These are phyloP conservation scores for Drosophila fungiperda DNA, from an alignment of 2,888 invertebrate species.

Conservation along the genomic window DNA sequence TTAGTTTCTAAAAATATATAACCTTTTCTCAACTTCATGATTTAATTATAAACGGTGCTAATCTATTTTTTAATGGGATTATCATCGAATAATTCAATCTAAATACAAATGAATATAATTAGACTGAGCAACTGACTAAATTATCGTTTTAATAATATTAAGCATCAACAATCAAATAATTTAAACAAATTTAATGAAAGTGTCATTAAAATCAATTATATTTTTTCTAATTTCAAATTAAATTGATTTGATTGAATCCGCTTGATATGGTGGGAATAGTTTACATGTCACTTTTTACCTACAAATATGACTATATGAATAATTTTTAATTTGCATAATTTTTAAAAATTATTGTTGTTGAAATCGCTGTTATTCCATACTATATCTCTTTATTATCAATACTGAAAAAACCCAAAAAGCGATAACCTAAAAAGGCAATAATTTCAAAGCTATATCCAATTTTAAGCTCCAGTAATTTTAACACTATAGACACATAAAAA, in stretches of 20 bases:
- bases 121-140: background rate
- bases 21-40: background rate
- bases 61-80: constrained; percentile 1
- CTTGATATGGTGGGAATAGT: background rate
- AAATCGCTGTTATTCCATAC: background rate
- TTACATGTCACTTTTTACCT: background rate
- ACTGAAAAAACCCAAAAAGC: background rate
- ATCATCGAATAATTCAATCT: constrained; percentile 4
- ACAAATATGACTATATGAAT: background rate
- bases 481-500: background rate
- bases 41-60: background rate
- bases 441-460: background rate
- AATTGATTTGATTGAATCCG: background rate
- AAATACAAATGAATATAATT: background rate
- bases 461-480: background rate
- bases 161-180: background rate
- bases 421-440: background rate
- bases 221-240: background rate
- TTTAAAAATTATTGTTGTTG: background rate
- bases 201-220: background rate
- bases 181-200: background rate
- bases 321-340: background rate
- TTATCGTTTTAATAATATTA: background rate
- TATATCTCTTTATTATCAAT: background rate
- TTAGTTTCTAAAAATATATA: background rate